Conservation (phyloP, 2,113 vertebrate species). For the Sceloporus undulatus region DNA sequence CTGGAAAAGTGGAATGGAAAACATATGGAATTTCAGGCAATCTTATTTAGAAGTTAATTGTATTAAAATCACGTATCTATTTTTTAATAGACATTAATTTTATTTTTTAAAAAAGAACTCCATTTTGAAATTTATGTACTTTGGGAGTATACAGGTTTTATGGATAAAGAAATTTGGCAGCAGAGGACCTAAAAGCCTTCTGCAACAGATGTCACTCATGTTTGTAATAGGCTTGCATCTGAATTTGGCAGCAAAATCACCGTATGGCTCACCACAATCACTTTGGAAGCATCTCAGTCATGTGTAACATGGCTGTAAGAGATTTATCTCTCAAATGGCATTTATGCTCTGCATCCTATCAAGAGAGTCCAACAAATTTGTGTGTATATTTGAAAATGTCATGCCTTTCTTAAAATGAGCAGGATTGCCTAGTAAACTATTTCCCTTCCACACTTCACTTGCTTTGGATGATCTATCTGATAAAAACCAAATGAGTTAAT, state of each 20-base stretch:
- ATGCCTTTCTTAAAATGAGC: neutral
- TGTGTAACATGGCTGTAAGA: neutral
- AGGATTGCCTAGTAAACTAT: neutral
- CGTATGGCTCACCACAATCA: neutral
- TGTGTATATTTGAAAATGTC: neutral
- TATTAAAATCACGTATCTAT: neutral
- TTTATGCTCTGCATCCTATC: neutral
- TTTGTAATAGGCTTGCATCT: neutral
- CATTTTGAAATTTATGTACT: neutral
- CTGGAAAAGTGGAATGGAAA: neutral
- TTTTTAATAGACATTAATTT: neutral
- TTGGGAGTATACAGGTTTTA: neutral
- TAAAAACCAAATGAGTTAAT: neutral
- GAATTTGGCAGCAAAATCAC: conserved; percentile 32
- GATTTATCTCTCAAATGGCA: neutral
- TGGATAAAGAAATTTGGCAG: neutral
- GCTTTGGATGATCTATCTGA: neutral
- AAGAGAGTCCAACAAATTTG: neutral
- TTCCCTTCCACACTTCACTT: neutral
- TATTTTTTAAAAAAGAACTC: neutral
- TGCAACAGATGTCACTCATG: neutral
- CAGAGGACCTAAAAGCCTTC: neutral
- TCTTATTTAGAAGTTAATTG: neutral
- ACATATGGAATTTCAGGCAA: neutral
- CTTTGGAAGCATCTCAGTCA: neutral